Conservation (phyloP, 2,797 vertebrate species). For the Microchirus variegatus region DNA sequence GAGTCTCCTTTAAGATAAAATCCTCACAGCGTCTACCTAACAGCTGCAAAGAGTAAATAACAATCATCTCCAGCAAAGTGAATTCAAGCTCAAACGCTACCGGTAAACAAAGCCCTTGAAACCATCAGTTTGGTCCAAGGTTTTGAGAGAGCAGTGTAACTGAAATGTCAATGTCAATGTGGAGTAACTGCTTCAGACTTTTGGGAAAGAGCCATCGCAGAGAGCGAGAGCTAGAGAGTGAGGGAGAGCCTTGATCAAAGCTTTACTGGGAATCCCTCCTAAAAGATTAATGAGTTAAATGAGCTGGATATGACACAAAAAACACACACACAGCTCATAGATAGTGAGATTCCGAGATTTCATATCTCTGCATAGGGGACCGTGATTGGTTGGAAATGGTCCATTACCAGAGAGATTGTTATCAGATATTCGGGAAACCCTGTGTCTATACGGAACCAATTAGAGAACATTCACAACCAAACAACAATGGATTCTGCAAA, state of each 20-base stretch:
- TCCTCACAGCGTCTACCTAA: neutral
- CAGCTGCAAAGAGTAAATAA: neutral
- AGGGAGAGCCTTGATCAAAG: conserved; percentile 27
- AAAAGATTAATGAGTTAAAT: conserved; percentile 58
- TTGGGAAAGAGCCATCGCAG: conserved; percentile 30
- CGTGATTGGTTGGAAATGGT: conserved; percentile 63
- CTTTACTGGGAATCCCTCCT: conserved; percentile 54
- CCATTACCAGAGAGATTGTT: conserved; percentile 69
- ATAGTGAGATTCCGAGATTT: conserved; percentile 65
- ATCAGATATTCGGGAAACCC: conserved; percentile 67
- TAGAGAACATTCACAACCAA: conserved; percentile 43
- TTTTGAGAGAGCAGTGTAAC: neutral
- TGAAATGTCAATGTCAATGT: neutral
- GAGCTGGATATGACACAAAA: conserved; percentile 27
- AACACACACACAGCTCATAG: conserved; percentile 27
- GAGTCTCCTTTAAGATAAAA: too few species aligned
- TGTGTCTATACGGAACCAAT: conserved; percentile 51
- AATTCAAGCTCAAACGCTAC: neutral
- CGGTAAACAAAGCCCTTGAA: neutral
- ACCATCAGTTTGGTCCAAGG: neutral
- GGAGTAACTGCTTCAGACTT: conserved; percentile 21
- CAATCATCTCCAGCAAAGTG: neutral
- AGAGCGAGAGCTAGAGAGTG: neutral
- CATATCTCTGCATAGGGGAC: conserved; percentile 54
- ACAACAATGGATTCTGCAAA: conserved; percentile 41